A percentile compares a stretch with the other conserved stretches of the same genome.
Evolutionary conservation across 2,113 vertebrate genomes (phyloP).

Genomic region (Labeo catla): DNA sequence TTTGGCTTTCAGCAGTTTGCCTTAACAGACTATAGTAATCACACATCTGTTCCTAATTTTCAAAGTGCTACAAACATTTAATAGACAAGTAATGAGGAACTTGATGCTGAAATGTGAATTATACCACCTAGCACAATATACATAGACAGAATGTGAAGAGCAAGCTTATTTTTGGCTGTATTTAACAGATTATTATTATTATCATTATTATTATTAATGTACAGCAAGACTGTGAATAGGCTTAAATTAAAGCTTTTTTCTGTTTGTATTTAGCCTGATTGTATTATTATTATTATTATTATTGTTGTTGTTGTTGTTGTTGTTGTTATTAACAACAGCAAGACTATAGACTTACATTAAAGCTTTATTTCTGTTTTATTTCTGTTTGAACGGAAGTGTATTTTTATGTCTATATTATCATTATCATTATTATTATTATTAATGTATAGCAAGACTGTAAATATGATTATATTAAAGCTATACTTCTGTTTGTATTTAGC

Average conservation of each 20-base stretch:
- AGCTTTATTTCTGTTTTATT: neutral
- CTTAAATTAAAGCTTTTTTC: neutral
- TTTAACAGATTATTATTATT: neutral
- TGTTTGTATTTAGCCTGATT: neutral
- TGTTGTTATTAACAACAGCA: neutral
- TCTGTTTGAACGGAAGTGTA: too few species aligned
- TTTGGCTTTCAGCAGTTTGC: neutral
- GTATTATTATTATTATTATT: too few species aligned
- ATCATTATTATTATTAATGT: neutral
- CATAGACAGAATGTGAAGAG: neutral
- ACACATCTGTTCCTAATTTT: slow-evolving; percentile 14
- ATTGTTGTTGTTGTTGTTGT: neutral
- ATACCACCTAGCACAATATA: neutral
- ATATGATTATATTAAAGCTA: neutral
- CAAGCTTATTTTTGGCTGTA: neutral
- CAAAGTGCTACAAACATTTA: neutral
- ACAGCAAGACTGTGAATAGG: neutral
- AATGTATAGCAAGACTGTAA: neutral
- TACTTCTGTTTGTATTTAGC: too few species aligned
- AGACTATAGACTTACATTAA: neutral
- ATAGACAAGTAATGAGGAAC: neutral
- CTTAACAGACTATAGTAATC: neutral
- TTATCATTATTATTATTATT: neutral
- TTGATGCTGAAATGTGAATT: neutral
- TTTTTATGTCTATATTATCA: neutral